Evolutionary conservation across 2,888 invertebrate species (phyloP).

Genomic region (Cerastis rubricosa): DNA sequence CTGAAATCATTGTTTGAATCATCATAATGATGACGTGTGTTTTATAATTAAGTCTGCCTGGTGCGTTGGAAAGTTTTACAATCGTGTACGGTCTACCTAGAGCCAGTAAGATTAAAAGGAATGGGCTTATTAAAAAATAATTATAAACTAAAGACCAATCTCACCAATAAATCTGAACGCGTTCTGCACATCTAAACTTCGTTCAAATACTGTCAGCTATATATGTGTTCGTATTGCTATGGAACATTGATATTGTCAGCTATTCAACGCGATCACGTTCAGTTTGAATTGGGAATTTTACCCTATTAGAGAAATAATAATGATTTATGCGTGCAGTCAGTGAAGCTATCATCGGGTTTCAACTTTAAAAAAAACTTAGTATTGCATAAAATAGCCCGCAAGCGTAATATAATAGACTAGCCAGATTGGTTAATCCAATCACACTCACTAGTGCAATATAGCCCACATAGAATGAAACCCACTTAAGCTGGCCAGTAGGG

Average conservation of each 20-base stretch:
- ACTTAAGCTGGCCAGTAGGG: slow-evolving; percentile 40
- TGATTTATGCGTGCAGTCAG: too few species aligned
- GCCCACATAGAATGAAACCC: slow-evolving; percentile 7
- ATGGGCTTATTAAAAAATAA: too few species aligned
- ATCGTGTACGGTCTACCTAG: not conserved
- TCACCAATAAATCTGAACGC: not conserved
- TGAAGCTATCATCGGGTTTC: not conserved
- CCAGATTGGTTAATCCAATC: slow-evolving; percentile 10
- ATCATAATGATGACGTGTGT: slow-evolving; percentile 3
- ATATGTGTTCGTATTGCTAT: not conserved
- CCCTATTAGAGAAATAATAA: too few species aligned
- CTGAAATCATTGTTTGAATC: slow-evolving; percentile 36
- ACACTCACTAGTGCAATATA: slow-evolving; percentile 13
- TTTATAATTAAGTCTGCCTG: not conserved
- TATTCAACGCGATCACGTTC: not conserved
- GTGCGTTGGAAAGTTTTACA: not conserved
- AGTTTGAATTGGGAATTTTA: not conserved
- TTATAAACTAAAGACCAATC: not conserved
- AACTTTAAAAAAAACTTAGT: not conserved
- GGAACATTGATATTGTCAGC: too few species aligned
- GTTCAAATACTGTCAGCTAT: not conserved
- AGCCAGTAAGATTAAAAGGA: too few species aligned
- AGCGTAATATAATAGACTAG: not conserved
- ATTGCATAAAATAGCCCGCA: not conserved
- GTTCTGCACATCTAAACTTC: not conserved